These are phyloP conservation scores for Chloropsis cyanopogon DNA, from an alignment of 2,113 vertebrate species.

Conservation along the genomic window DNA sequence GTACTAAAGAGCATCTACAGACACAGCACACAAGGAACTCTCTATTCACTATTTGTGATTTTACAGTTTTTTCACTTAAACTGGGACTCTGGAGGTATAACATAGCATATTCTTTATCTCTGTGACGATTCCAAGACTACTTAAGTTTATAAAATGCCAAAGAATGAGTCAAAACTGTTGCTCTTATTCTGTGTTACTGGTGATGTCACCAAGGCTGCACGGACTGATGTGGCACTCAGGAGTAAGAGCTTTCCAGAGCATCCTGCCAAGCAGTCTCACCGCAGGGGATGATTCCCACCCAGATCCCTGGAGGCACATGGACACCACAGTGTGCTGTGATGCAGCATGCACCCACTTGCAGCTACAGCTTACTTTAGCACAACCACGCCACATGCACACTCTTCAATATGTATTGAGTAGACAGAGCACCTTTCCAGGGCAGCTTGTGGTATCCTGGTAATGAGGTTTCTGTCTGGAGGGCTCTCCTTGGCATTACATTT, in stretches of 20 bases:
- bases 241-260: not conserved
- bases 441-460: not conserved
- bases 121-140: not conserved
- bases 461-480: not conserved
- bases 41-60: not conserved
- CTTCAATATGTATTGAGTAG: not conserved
- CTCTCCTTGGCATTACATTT: not conserved
- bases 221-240: not conserved
- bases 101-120: not conserved
- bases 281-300: not conserved
- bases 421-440: not conserved
- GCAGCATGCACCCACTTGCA: not conserved
- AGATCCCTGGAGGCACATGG: not conserved
- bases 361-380: not conserved
- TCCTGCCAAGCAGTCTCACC: not conserved
- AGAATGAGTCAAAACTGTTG: not conserved
- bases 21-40: not conserved
- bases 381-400: not conserved
- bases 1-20: constrained; percentile 22
- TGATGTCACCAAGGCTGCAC: not conserved
- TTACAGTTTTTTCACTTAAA: not conserved
- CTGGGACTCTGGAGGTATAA: not conserved
- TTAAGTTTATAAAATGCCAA: not conserved
- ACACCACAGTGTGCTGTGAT: not conserved
- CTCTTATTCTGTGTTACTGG: not conserved